These are phyloP conservation scores for Galemys pyrenaicus DNA, from an alignment of 2,113 vertebrate genomes.

Conservation along the genomic window DNA sequence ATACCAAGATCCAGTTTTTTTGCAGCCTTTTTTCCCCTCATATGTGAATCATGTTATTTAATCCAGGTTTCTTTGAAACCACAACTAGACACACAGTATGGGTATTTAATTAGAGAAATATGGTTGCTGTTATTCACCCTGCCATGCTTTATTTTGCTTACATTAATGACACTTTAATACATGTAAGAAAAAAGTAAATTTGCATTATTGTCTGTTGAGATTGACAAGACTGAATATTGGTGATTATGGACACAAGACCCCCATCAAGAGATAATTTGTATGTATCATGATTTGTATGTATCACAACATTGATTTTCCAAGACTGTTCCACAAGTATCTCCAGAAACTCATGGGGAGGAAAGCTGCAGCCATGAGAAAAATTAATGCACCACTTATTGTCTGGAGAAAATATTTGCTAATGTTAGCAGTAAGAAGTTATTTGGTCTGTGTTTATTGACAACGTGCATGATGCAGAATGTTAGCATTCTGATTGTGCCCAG, in stretches of 20 bases:
- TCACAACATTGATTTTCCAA: constrained; percentile 47
- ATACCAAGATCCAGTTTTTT: constrained; percentile 79
- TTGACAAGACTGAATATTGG: constrained; percentile 8
- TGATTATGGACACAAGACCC: neutral
- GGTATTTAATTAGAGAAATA: constrained; percentile 69
- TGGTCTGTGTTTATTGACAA: constrained; percentile 58
- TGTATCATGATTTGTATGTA: neutral
- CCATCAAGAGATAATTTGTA: constrained; percentile 40
- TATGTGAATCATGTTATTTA: constrained; percentile 83
- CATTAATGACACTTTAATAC: constrained; percentile 66
- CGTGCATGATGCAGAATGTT: constrained; percentile 30
- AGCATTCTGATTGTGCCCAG: constrained; percentile 20
- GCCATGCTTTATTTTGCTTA: constrained; percentile 72
- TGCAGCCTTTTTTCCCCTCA: constrained; percentile 71
- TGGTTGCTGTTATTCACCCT: constrained; percentile 51
- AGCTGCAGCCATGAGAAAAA: neutral
- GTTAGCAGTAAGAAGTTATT: constrained; percentile 56
- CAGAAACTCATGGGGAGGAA: constrained; percentile 18
- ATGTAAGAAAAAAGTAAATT: constrained; percentile 52
- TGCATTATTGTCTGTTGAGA: constrained; percentile 52
- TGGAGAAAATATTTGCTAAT: constrained; percentile 56
- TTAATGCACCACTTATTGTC: constrained; percentile 46
- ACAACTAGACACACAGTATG: constrained; percentile 69
- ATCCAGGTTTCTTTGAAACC: constrained; percentile 82
- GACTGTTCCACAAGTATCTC: constrained; percentile 16